These are phyloP conservation scores for Palythoa heliodiscus DNA, from an alignment of 92 coral and sea anemone genomes.

Conservation along the genomic window DNA sequence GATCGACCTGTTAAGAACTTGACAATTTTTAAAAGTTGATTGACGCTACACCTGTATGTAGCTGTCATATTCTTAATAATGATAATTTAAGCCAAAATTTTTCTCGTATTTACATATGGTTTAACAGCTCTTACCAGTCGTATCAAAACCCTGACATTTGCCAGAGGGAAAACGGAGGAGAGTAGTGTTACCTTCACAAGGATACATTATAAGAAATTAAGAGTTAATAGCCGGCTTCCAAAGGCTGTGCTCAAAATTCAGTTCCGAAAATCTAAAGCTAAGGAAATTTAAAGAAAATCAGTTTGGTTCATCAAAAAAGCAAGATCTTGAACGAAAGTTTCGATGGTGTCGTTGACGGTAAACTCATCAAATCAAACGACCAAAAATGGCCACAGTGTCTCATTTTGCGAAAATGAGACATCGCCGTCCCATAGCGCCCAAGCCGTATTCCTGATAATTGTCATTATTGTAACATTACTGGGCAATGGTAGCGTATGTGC, in stretches of 20 bases:
- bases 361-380: background rate
- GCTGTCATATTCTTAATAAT: conserved; percentile 23
- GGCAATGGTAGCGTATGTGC: conserved; percentile 73
- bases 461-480: conserved; percentile 64
- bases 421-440: conserved; percentile 66
- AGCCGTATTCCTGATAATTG: conserved; percentile 57
- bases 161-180: background rate
- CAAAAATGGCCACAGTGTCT: background rate
- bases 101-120: conserved; percentile 28
- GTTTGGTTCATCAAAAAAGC: background rate
- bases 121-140: conserved; percentile 21
- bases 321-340: background rate
- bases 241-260: background rate
- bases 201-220: background rate
- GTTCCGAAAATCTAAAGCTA: background rate
- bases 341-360: background rate
- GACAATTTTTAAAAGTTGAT: conserved; percentile 24
- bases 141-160: background rate
- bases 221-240: background rate
- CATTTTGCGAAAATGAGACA: conserved; percentile 53
- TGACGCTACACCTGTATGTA: conserved; percentile 33
- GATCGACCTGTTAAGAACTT: conserved; percentile 24
- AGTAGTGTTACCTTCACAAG: background rate
- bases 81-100: conserved; percentile 5
- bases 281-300: background rate